phyloP scores from a whole-genome alignment of 2,888 invertebrate genomes.

The Orthonevra nobilis region DNA sequence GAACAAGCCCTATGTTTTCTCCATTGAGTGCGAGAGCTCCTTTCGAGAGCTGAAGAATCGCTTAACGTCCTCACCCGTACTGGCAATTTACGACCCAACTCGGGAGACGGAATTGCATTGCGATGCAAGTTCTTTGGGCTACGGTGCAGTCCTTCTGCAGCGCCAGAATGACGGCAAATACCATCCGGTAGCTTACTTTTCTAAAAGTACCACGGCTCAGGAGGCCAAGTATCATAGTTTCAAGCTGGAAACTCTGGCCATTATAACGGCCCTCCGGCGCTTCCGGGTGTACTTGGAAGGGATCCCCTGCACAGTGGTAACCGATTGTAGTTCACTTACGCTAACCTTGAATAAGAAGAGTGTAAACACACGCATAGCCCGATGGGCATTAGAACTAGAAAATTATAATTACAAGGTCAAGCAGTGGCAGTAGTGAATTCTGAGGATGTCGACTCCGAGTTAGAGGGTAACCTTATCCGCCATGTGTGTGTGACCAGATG shows the following conservation, averaged over 20 bases:
- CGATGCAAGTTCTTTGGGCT: constrained; percentile 72
- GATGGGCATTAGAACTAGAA: constrained; percentile 73
- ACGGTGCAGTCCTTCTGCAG: constrained; percentile 72
- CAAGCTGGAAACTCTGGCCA: constrained; percentile 57
- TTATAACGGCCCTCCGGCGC: constrained; percentile 72
- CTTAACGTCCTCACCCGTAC: constrained; percentile 63
- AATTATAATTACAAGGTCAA: constrained; percentile 73
- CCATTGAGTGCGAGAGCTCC: not conserved
- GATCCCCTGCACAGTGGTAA: constrained; percentile 71
- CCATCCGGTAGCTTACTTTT: constrained; percentile 74
- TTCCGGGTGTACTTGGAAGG: constrained; percentile 73
- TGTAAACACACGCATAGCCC: constrained; percentile 17
- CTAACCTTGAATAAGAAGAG: constrained; percentile 17
- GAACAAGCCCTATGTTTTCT: constrained; percentile 22
- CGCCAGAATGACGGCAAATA: constrained; percentile 58
- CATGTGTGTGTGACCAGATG: constrained; percentile 72
- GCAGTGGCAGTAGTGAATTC: constrained; percentile 50
- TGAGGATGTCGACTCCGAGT: constrained; percentile 69
- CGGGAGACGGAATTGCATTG: constrained; percentile 73
- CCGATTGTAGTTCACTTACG: constrained; percentile 72
- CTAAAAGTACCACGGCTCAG: constrained; percentile 71
- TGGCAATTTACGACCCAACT: constrained; percentile 72
- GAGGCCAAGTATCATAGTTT: constrained; percentile 32
- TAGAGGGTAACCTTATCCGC: constrained; percentile 72
- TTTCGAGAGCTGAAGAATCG: constrained; percentile 28